These are phyloP conservation scores for Brachionus sp. DNA, from an alignment of 1,140 invertebrate genomes.

Conservation along the genomic window DNA sequence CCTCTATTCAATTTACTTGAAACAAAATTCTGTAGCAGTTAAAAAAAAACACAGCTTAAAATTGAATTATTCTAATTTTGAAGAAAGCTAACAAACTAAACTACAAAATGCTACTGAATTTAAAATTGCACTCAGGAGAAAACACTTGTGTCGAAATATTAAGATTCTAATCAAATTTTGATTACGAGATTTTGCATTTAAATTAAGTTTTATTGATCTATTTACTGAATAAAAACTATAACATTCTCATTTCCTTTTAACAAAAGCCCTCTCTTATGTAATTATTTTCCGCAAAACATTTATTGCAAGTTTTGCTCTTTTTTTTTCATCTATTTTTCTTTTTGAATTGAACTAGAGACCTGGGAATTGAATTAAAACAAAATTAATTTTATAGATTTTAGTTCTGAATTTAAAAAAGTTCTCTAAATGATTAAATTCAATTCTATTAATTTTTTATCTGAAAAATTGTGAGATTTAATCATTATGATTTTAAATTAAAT, in stretches of 20 bases:
- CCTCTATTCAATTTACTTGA: background rate
- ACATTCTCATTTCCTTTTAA: background rate
- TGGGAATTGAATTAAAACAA: background rate
- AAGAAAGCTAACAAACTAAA: too few species aligned
- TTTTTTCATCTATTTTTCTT: background rate
- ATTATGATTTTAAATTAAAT: background rate
- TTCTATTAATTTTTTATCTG: too few species aligned
- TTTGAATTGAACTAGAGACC: background rate
- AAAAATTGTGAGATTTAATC: too few species aligned
- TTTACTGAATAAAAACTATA: background rate
- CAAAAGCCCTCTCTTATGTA: background rate
- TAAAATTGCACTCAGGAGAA: background rate
- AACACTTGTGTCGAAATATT: background rate
- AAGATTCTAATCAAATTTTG: background rate
- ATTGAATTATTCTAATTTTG: too few species aligned
- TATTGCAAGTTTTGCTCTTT: background rate
- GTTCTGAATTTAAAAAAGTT: background rate
- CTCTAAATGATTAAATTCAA: background rate
- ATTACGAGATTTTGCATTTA: conserved; percentile 9
- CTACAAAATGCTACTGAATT: background rate
- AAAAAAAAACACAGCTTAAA: background rate
- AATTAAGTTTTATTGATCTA: conserved; percentile 6
- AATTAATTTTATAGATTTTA: background rate
- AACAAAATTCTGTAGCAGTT: background rate
- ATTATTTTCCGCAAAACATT: background rate